A percentile compares a stretch with the other conserved stretches of the same genome.
Conservation (phyloP, 2,797 vertebrate genomes). For the Premnoplex brunnescens region DNA sequence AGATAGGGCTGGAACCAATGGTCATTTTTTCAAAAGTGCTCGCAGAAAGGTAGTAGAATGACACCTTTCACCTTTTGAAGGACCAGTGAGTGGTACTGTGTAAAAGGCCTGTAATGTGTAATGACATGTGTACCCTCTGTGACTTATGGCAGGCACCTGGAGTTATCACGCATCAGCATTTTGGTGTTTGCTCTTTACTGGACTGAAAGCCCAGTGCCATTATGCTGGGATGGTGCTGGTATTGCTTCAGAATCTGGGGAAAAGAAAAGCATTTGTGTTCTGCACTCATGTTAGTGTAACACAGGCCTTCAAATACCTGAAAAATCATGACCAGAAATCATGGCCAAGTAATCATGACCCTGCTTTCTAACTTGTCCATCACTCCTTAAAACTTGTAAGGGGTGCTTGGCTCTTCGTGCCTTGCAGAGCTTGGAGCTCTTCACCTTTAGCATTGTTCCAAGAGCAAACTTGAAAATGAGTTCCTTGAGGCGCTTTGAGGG, state of each 20-base stretch:
- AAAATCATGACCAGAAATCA: not conserved
- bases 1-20: slow-evolving; percentile 6
- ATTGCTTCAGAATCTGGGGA: not conserved
- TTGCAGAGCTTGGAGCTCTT: not conserved
- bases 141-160: not conserved
- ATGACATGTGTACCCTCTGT: no score
- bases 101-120: not conserved
- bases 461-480: not conserved
- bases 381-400: not conserved
- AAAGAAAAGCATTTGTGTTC: not conserved
- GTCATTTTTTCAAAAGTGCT: not conserved
- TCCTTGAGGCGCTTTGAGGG: not conserved
- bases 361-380: not conserved
- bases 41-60: not conserved
- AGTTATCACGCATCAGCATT: not conserved
- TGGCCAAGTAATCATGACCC: not conserved
- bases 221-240: not conserved
- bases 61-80: not conserved
- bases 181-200: not conserved
- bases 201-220: not conserved
- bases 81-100: not conserved
- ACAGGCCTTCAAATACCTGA: not conserved
- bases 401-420: not conserved
- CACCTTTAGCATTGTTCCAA: not conserved
- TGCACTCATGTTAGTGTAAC: not conserved